Evolutionary conservation across 2,888 invertebrate genomes (phyloP).

Genomic region (Panorpa germanica): DNA sequence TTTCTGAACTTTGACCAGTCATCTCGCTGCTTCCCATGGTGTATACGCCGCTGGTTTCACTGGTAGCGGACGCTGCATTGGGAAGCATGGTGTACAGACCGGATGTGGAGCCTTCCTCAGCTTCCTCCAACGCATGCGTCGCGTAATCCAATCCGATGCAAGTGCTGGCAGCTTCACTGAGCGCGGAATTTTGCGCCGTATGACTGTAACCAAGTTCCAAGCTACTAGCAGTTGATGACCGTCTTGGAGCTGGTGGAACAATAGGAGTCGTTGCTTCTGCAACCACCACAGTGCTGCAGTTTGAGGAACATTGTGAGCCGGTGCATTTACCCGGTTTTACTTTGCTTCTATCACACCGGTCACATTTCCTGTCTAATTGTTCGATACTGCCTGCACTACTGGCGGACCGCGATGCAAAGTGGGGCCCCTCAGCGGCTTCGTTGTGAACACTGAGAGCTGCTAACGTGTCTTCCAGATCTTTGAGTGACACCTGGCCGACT

Average conservation of each 20-base stretch:
- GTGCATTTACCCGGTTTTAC: slow-evolving; percentile 30
- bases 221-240: slow-evolving; percentile 62
- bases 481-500: slow-evolving; percentile 24
- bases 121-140: slow-evolving; percentile 20
- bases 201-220: slow-evolving; percentile 71
- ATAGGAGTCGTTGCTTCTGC: slow-evolving; percentile 25
- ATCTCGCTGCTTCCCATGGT: slow-evolving; percentile 50
- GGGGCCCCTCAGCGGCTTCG: slow-evolving; percentile 17
- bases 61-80: slow-evolving; percentile 47
- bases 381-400: slow-evolving; percentile 10
- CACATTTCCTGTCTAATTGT: slow-evolving; percentile 12
- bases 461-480: slow-evolving; percentile 25
- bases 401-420: slow-evolving; percentile 12
- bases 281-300: slow-evolving; percentile 74
- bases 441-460: slow-evolving; percentile 23
- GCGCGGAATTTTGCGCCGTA: slow-evolving; percentile 67
- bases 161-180: slow-evolving; percentile 50
- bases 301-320: slow-evolving; percentile 70
- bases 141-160: slow-evolving; percentile 43
- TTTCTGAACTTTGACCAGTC: slow-evolving; percentile 34
- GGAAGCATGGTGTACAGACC: slow-evolving; percentile 38
- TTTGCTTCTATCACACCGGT: slow-evolving; percentile 20
- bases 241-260: slow-evolving; percentile 23
- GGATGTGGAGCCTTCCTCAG: slow-evolving; percentile 30
- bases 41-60: slow-evolving; percentile 73